A percentile compares a stretch with the other conserved stretches of the same genome.
Evolutionary conservation across 1,140 invertebrate species (phyloP).

Genomic region (Drosophila serrata): DNA sequence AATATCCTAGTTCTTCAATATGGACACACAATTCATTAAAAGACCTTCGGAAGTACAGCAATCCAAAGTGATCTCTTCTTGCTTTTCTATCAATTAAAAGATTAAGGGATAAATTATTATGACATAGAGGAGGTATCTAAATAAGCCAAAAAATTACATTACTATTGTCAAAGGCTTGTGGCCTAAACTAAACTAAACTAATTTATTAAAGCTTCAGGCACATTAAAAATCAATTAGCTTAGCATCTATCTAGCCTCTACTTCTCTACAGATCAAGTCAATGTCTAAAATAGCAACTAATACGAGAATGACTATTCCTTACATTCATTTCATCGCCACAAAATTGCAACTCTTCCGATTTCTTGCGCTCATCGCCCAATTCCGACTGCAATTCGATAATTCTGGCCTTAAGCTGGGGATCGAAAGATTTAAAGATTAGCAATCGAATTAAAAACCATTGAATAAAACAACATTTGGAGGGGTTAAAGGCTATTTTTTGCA

Average conservation of each 20-base stretch:
- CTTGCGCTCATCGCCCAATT: conserved; percentile 94
- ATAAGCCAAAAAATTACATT: neutral
- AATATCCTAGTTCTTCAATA: conserved; percentile 2
- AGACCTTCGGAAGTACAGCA: neutral
- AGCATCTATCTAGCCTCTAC: neutral
- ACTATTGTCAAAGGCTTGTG: neutral
- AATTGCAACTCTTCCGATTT: conserved; percentile 96
- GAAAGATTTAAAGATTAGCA: conserved; percentile 41
- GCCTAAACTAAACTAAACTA: no score
- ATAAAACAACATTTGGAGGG: conserved; percentile 64
- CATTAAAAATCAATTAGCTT: no score
- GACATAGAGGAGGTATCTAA: neutral
- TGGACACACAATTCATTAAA: conserved; percentile 7
- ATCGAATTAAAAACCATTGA: conserved; percentile 21
- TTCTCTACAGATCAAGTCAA: conserved; percentile 18
- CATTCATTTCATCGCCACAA: conserved; percentile 92
- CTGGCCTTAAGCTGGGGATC: conserved; percentile 67
- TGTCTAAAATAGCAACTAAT: conserved; percentile 27
- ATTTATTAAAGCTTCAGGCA: neutral
- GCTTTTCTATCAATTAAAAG: conserved; percentile 2
- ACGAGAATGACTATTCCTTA: conserved; percentile 82
- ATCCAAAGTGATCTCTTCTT: neutral
- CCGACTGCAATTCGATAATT: conserved; percentile 86
- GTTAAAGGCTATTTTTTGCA: conserved; percentile 51
- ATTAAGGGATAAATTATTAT: neutral